Conservation (phyloP, 2,797 vertebrate genomes). For the Gila robusta region DNA sequence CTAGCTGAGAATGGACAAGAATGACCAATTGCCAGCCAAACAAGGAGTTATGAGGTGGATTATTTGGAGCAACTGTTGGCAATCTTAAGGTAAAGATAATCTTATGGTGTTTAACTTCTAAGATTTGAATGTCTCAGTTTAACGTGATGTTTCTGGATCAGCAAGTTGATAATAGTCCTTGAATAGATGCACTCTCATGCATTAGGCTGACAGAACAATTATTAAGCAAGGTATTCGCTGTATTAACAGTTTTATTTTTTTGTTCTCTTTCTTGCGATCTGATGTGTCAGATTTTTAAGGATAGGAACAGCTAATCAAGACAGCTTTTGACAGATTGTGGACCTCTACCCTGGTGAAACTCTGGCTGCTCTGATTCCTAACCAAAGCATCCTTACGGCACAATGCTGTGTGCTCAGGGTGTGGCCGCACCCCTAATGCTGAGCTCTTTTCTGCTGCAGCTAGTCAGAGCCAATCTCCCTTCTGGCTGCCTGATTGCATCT, state of each 20-base stretch:
- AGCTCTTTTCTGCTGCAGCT: slow-evolving; percentile 65
- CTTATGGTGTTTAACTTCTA: neutral
- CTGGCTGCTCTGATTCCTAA: slow-evolving; percentile 58
- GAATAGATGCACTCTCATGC: neutral
- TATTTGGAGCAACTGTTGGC: slow-evolving; percentile 11
- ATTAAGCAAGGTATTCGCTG: neutral
- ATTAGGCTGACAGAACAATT: neutral
- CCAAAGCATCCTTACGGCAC: slow-evolving; percentile 60
- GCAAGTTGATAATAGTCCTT: neutral
- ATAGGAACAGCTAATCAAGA: neutral
- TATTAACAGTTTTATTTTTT: neutral
- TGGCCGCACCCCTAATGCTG: slow-evolving; percentile 68
- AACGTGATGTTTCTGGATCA: neutral
- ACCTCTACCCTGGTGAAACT: slow-evolving; percentile 47
- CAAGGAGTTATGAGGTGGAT: neutral
- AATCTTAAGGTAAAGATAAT: slow-evolving; percentile 47
- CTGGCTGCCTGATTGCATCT: slow-evolving; percentile 83
- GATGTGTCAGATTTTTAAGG: neutral
- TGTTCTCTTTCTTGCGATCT: slow-evolving; percentile 3
- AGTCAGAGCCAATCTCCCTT: slow-evolving; percentile 68
- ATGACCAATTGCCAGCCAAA: slow-evolving; percentile 9
- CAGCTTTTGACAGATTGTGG: neutral
- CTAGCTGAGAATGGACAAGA: slow-evolving; percentile 12
- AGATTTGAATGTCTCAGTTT: neutral
- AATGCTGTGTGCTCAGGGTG: slow-evolving; percentile 68